phyloP scores from a whole-genome alignment of 2,113 vertebrate genomes.

The Myotis davidii region DNA sequence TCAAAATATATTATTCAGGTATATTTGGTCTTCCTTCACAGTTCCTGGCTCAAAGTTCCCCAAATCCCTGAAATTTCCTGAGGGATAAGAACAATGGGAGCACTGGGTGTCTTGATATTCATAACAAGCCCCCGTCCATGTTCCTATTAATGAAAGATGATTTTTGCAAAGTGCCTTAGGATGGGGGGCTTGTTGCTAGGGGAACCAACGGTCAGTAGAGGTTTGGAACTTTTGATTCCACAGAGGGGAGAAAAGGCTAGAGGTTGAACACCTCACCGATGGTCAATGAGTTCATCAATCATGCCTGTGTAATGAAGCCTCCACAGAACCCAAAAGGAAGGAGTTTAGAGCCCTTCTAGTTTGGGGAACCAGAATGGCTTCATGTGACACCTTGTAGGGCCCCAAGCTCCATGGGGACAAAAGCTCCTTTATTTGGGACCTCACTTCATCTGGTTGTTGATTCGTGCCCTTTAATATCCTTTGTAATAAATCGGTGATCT shows the following conservation, averaged over 20 bases:
- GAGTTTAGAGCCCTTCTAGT: neutral
- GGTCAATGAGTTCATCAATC: neutral
- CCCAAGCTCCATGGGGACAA: neutral
- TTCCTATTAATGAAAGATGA: neutral
- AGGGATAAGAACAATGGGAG: neutral
- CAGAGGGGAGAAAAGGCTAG: neutral
- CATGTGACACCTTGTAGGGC: neutral
- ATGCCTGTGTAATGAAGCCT: neutral
- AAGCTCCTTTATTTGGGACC: neutral
- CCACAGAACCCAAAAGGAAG: neutral
- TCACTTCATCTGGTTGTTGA: neutral
- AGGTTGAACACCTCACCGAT: neutral
- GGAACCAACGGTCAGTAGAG: neutral
- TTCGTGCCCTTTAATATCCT: neutral
- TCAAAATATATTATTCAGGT: neutral
- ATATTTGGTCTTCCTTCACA: neutral
- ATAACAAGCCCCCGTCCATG: neutral
- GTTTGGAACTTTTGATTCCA: neutral
- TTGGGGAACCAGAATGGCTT: neutral
- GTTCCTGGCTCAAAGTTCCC: neutral
- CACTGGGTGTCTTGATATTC: neutral
- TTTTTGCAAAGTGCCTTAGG: neutral
- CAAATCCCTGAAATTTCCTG: neutral
- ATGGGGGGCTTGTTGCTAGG: neutral
- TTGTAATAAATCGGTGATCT: neutral